Base-by-base conservation (phyloP, 2,113 vertebrate species). In the Scytalopus superciliaris region DNA sequence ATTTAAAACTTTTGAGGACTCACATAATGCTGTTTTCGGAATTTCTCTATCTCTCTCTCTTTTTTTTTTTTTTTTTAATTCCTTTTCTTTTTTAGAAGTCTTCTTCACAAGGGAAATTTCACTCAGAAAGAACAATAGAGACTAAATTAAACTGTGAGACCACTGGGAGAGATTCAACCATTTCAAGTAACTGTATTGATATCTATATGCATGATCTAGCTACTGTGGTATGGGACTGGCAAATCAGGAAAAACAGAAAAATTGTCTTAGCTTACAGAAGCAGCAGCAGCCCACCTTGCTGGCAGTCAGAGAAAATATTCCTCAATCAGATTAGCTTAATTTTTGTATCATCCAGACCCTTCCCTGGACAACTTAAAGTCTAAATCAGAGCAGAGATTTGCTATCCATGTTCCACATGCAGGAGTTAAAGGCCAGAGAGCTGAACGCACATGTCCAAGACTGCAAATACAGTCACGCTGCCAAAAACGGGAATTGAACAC, bases 1-100 rank as follows among this genome's bases (percentile, higher is more conserved):
- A 78, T 89, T 89, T 89, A 49, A 95, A 87, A 68, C 31, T 82
- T 93, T 88, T 82, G 72, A 93, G 72, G 39, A 92, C 67, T 77
- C 35, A 31, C 13, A 60, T 60, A 82, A 53, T 82, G 30, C 22
- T 63, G 27, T 0, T 64, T 93, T 82, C 56, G 22, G 37, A 52
- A 56, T 80, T 64, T 76, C 3, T 28, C 9, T 1, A 10, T 56
- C 27, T 44, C 19, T 3, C 9, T 33, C 42, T 73, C 35, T 23
- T 15, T 52, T n/a, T 30, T 13, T 56, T 33, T 27, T 31, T 23
- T 28, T 40, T 4, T 31, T 40, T 45, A n/a, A n/a, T n/a, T n/a
- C n/a, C n/a, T n/a, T n/a, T n/a, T n/a, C n/a, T 39, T 49, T 19
- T 16, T 18, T 10, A 3, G 4, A 70, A 52, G 12, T 50, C 25